phyloP scores from a whole-genome alignment of 1,140 invertebrate genomes.

The Cardiocondyla obscurior region DNA sequence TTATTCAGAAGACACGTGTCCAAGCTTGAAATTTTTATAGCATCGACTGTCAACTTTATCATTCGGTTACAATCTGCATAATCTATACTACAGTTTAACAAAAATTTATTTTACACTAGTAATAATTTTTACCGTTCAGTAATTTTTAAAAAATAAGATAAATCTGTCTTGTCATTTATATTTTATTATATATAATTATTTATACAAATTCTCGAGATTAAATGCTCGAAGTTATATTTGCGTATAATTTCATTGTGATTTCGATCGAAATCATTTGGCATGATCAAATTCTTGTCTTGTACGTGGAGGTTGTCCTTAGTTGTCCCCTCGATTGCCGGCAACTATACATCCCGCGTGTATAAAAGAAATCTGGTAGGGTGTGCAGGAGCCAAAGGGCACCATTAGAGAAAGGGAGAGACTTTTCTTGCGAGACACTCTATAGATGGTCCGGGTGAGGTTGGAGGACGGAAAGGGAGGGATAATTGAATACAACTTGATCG shows the following conservation, averaged over 20 bases:
- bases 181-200: not conserved
- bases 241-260: not conserved
- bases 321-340: not conserved
- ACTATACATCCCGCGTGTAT: slow-evolving; percentile 22
- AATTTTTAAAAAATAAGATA: not conserved
- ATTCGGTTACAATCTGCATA: not conserved
- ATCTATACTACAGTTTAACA: not conserved
- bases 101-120: not conserved
- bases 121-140: not conserved
- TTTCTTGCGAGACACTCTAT: slow-evolving; percentile 70
- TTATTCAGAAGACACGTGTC: not conserved
- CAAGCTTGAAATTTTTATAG: not conserved
- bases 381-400: not conserved
- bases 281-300: slow-evolving; percentile 20
- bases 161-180: not conserved
- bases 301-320: slow-evolving; percentile 18
- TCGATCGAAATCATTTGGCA: not conserved
- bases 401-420: slow-evolving; percentile 37
- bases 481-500: slow-evolving; percentile 85
- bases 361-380: not conserved
- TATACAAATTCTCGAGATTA: too few species aligned
- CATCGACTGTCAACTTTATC: not conserved
- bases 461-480: slow-evolving; percentile 78
- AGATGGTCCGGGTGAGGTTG: slow-evolving; percentile 62
- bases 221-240: not conserved